Evolutionary conservation across 2,888 invertebrate species (phyloP), one percentile per base, ranked within the genome.

Genomic region (Camptogramma bilineatum): DNA sequence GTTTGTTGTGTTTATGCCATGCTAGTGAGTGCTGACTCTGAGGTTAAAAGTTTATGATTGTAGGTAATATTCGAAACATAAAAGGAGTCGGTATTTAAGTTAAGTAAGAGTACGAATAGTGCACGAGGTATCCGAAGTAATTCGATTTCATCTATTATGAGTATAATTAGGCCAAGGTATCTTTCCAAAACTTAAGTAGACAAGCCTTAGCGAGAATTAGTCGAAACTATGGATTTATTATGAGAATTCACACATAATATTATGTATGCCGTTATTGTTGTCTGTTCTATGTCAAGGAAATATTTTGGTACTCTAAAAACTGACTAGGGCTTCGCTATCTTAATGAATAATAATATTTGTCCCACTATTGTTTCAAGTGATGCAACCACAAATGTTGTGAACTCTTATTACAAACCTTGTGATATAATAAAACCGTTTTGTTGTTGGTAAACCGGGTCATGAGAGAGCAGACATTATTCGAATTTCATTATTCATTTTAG

Each of bases 341-440:
- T 31, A 50, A 57, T 61, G 39, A 48, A 39, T 47, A 56, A 61
- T 31, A 31, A 58, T 51, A 44, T 62, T 47, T 17, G 54, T 62
- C 52, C 19, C 54, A 58, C 67, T 21, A 67, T 72, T 72, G 72
- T 72, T 66, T 69, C 58, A 64, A 62, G 68, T 73, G 73, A 77
- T 75, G 76, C 64, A 74, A 74, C 68, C 54, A 67, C 69, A 65
- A 69, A 66, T 61, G 59, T 62, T 73, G 71, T 68, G 65, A 69
- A 71, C 64, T 71, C 69, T 66, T 62, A 70, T 72, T 68, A 72
- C 67, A 55, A 54, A 68, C 67, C 63, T 70, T 53, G 68, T 75
- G 73, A 75, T 72, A 72, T 73, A 74, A 75, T 73, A 67, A 57
- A 66, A 72, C 44, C 44, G 57, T 69, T 73, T 72, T 67, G 66